Evolutionary conservation across 92 coral and sea anemone species (phyloP).

Genomic region (Actinernus sp.): DNA sequence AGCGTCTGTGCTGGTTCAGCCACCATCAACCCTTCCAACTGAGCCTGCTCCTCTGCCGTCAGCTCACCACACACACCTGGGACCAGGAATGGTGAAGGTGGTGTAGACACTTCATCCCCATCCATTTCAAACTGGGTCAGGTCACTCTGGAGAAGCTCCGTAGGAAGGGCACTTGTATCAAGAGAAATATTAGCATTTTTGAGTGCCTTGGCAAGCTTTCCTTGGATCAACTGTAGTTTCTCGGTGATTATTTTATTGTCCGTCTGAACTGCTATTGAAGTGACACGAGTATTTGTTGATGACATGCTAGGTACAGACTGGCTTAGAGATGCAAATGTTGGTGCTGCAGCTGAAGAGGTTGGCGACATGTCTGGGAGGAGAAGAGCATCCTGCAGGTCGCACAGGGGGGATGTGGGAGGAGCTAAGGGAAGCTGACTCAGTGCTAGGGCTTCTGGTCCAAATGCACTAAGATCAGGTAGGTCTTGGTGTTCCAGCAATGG

Average conservation of each 20-base stretch:
- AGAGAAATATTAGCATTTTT: conserved; percentile 48
- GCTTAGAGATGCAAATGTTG: conserved; percentile 76
- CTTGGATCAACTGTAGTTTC: conserved; percentile 86
- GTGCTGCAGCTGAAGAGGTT: conserved; percentile 68
- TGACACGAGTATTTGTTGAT: conserved; percentile 55
- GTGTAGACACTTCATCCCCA: conserved; percentile 72
- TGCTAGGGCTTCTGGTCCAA: conserved; percentile 71
- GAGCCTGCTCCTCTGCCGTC: conserved; percentile 54
- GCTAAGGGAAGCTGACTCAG: conserved; percentile 79
- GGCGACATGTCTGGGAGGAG: conserved; percentile 77
- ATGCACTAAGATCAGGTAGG: conserved; percentile 61
- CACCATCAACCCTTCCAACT: conserved; percentile 84
- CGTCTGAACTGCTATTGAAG: conserved; percentile 90
- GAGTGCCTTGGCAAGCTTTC: conserved; percentile 80
- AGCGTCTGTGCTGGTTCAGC: conserved; percentile 96
- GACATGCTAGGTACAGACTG: conserved; percentile 78
- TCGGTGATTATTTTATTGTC: conserved; percentile 84
- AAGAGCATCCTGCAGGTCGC: conserved; percentile 60
- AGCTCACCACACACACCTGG: conserved; percentile 56
- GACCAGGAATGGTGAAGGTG: conserved; percentile 84
- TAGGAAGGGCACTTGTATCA: conserved; percentile 55
- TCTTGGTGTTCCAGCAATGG: conserved; percentile 91
- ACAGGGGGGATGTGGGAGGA: conserved; percentile 80
- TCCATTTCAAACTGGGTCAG: conserved; percentile 68
- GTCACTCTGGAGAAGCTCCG: conserved; percentile 74